Conservation (phyloP, 2,888 invertebrate species). For the Odontothrips loti region DNA sequence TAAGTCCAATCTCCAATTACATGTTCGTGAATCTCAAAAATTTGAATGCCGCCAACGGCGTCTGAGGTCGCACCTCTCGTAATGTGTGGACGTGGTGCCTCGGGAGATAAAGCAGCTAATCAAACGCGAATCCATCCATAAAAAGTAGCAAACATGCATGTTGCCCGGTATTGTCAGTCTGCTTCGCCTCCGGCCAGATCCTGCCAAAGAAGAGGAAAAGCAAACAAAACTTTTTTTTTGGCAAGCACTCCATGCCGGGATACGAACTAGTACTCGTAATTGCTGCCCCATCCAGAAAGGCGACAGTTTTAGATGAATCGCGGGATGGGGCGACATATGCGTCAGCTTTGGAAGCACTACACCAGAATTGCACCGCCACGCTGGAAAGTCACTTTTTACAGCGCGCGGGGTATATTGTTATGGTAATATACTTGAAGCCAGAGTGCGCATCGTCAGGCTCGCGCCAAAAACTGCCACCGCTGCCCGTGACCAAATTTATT, state of each 20-base stretch:
- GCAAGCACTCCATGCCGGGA: not conserved
- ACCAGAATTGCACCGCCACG: not conserved
- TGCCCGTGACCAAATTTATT: conserved; percentile 17
- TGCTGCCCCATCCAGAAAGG: not conserved
- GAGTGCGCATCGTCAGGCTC: not conserved
- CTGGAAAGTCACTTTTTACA: not conserved
- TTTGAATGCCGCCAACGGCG: not conserved
- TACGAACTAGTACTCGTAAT: conserved; percentile 3
- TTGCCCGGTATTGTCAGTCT: too few species aligned
- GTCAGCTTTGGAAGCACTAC: too few species aligned
- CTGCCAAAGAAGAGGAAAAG: not conserved
- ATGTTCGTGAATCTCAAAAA: not conserved
- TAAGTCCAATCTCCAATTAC: not conserved
- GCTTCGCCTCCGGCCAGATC: too few species aligned
- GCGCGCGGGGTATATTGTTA: not conserved
- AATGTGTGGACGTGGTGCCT: not conserved
- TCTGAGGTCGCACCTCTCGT: not conserved
- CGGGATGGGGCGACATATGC: too few species aligned
- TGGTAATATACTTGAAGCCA: not conserved
- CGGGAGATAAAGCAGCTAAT: too few species aligned
- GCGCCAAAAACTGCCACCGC: conserved; percentile 11
- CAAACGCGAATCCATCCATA: too few species aligned
- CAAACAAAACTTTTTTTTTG: conserved; percentile 11
- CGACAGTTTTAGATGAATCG: not conserved
- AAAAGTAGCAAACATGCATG: too few species aligned